Percentiles rank a stretch among this genome's conserved stretches.
Conservation (phyloP, 2,797 vertebrate species). For the Trematomus bernacchii region DNA sequence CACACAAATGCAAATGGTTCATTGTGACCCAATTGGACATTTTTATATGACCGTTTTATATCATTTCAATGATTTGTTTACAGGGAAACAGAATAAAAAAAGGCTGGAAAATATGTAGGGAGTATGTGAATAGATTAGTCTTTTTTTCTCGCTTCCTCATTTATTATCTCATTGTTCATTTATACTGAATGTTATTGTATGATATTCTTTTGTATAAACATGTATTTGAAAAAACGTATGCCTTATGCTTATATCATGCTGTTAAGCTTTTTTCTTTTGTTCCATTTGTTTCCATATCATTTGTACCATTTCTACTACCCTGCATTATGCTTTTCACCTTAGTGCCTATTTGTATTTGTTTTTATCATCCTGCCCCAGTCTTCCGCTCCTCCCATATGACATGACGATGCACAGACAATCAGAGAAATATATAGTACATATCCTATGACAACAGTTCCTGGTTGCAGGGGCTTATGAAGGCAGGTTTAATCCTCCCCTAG, state of each 20-base stretch:
- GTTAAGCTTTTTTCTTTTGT: conserved; percentile 38
- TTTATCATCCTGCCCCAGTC: conserved; percentile 50
- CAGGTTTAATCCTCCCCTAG: conserved; percentile 51
- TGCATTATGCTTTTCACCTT: conserved; percentile 75
- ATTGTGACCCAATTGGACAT: conserved; percentile 64
- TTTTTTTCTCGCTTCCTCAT: conserved; percentile 63
- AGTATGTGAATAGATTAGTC: conserved; percentile 79
- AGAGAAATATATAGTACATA: conserved; percentile 65
- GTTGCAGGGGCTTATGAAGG: conserved; percentile 46
- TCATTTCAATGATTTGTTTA: conserved; percentile 83
- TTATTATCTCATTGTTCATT: conserved; percentile 72
- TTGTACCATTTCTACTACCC: conserved; percentile 54
- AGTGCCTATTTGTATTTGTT: conserved; percentile 76
- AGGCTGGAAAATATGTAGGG: conserved; percentile 72
- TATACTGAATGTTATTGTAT: conserved; percentile 82
- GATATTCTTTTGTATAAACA: conserved; percentile 83
- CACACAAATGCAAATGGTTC: conserved; percentile 70
- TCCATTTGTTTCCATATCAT: conserved; percentile 42
- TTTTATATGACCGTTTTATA: conserved; percentile 78
- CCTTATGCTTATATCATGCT: conserved; percentile 78
- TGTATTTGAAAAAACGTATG: conserved; percentile 81
- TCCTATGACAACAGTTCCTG: conserved; percentile 56
- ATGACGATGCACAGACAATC: conserved; percentile 77
- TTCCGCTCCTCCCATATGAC: conserved; percentile 62
- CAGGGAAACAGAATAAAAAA: conserved; percentile 72